phyloP scores from a whole-genome alignment of 2,113 vertebrate genomes.

The Sinosuthora webbiana region DNA sequence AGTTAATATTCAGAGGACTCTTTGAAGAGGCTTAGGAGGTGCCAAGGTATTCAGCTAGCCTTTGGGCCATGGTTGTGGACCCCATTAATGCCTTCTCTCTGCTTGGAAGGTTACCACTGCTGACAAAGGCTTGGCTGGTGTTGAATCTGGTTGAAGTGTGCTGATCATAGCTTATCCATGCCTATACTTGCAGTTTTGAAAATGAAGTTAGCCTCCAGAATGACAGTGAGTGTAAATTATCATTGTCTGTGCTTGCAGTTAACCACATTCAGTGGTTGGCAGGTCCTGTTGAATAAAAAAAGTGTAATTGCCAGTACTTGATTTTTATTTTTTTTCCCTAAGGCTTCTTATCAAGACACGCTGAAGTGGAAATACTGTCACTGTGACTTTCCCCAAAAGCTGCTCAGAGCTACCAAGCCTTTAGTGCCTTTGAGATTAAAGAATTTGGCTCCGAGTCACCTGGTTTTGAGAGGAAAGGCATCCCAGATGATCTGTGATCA shows the following conservation, averaged over 20 bases:
- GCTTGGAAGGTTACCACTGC: constrained; percentile 23
- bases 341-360: neutral
- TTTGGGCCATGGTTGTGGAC: neutral
- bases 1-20: neutral
- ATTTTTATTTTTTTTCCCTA: neutral
- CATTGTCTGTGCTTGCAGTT: constrained; percentile 51
- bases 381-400: neutral
- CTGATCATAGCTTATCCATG: constrained; percentile 48
- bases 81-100: neutral
- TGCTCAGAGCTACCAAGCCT: neutral
- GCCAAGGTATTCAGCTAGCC: neutral
- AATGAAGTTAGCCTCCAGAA: constrained; percentile 49
- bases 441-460: constrained; percentile 32
- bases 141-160: constrained; percentile 13
- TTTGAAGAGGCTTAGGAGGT: neutral
- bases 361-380: neutral
- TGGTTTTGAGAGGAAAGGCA: constrained; percentile 50
- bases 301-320: neutral
- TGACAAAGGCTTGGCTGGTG: constrained; percentile 39
- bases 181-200: constrained; percentile 46
- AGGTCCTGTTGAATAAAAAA: neutral
- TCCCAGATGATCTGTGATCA: constrained; percentile 53
- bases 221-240: constrained; percentile 27
- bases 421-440: constrained; percentile 22
- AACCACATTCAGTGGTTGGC: neutral